Evolutionary conservation across 2,888 invertebrate species (phyloP), one percentile per base, ranked within the genome.

Genomic region (Tetanocera ferruginea): DNA sequence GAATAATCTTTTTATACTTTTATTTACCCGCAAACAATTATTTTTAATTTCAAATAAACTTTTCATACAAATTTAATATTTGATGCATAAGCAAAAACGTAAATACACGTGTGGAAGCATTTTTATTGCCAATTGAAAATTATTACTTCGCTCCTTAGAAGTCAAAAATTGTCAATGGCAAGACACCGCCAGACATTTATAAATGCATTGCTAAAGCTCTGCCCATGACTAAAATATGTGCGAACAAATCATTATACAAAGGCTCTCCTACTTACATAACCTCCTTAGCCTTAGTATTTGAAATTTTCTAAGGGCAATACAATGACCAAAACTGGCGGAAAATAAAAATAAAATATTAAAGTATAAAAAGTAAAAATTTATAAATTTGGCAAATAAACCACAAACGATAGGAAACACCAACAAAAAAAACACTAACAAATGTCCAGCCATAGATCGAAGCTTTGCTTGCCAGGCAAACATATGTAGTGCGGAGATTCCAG

Each of bases 371-470:
- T n/a, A 37, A 37, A n/a, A 37, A 19, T 2, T 66, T 51, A 25
- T 34, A 71, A 73, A 49, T 49, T 73, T 25, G 28, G 62, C 73
- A 73, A 62, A 73, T 72, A 73, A 73, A 25, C 49, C 43, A 60
- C 43, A 72, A 55, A 57, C 49, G 73, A 60, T 31, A 73, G 43
- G n/a, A 62, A 49, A 62, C 37, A 19, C 73, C 62, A 69, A 51
- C 25, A 25, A 14, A 25, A 17, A 23, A 43, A 60, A 60, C 8
- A 23, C 28, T 11, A 66, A 62, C 31, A 66, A 67, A 67, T 23
- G 37, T 31, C 23, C 67, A 67, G 37, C 14, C 67, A 67, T 19
- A 8, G 11, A 43, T n/a, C 49, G 19, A 67, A 19, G 9, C n/a
- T 17, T n/a, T 31, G 31, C 28, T 28, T 37, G 34, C 17, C 67